Percentiles rank a stretch among this genome's conserved stretches.
These are phyloP conservation scores for Molothrus ater DNA, from an alignment of 2,797 vertebrate species.

Conservation along the genomic window DNA sequence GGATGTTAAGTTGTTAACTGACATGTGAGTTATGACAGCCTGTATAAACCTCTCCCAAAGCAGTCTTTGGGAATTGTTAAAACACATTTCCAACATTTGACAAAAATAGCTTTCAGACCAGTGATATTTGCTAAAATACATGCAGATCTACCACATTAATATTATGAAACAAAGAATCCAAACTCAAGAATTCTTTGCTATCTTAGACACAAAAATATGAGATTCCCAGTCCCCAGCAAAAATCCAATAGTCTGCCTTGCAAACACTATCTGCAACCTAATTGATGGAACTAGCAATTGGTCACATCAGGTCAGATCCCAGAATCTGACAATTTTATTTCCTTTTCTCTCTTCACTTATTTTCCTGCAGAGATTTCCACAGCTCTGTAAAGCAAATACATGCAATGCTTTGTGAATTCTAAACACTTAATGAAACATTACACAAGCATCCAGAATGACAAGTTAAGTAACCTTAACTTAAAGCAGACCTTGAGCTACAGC, in stretches of 20 bases:
- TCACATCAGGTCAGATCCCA: neutral
- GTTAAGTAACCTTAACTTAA: conserved; percentile 52
- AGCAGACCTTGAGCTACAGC: conserved; percentile 12
- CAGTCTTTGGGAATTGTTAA: conserved; percentile 49
- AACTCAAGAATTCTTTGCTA: neutral
- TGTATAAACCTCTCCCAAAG: conserved; percentile 45
- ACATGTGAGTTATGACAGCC: conserved; percentile 53
- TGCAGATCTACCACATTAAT: conserved; percentile 34
- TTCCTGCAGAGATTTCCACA: neutral
- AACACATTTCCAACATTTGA: conserved; percentile 49
- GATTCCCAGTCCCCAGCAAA: neutral
- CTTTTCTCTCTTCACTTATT: neutral
- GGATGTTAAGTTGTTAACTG: conserved; percentile 37
- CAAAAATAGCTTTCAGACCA: conserved; percentile 60
- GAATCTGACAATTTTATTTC: neutral
- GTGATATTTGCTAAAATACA: conserved; percentile 42
- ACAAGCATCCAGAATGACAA: conserved; percentile 44
- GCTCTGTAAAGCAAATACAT: neutral
- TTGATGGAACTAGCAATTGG: accelerated
- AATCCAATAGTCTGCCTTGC: neutral
- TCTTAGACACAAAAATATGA: neutral
- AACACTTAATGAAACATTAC: conserved; percentile 18
- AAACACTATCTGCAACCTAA: neutral
- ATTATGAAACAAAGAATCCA: conserved; percentile 41
- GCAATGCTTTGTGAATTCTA: neutral